Evolutionary conservation across 1,140 invertebrate species (phyloP).

Genomic region (Ericerus pela): DNA sequence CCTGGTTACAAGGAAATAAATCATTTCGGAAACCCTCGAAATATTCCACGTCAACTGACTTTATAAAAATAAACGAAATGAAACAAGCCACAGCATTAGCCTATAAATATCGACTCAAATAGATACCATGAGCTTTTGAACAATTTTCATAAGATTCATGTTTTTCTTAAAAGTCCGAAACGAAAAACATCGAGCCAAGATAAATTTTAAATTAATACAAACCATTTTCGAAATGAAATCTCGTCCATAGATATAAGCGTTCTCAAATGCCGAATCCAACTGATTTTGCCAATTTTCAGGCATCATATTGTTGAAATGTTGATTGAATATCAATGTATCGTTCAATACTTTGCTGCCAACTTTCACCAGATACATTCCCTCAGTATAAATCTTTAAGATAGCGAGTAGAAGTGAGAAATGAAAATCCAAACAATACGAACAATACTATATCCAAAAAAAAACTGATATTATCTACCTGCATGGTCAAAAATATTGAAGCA

Average conservation of each 20-base stretch:
- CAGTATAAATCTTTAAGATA: slow-evolving; percentile 47
- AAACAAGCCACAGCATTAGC: too few species aligned
- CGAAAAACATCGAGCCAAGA: neutral
- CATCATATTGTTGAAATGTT: slow-evolving; percentile 58
- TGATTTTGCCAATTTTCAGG: slow-evolving; percentile 57
- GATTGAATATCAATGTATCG: slow-evolving; percentile 72
- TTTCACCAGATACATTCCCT: slow-evolving; percentile 83
- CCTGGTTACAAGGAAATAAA: too few species aligned
- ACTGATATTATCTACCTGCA: slow-evolving; percentile 51
- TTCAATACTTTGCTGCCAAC: slow-evolving; percentile 79
- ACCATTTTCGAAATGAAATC: slow-evolving; percentile 69
- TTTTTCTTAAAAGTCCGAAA: neutral
- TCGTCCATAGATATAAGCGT: slow-evolving; percentile 80
- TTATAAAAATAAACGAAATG: too few species aligned
- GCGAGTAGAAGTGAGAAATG: too few species aligned
- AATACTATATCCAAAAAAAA: too few species aligned
- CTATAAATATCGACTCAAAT: too few species aligned
- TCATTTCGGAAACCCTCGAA: too few species aligned
- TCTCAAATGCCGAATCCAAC: slow-evolving; percentile 73
- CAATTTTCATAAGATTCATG: too few species aligned
- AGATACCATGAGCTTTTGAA: too few species aligned
- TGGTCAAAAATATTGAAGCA: slow-evolving; percentile 40
- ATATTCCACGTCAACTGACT: too few species aligned
- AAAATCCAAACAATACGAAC: too few species aligned
- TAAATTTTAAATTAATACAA: slow-evolving; percentile 25